Evolutionary conservation across 2,797 vertebrate genomes (phyloP).

Genomic region (Tangara arthus): DNA sequence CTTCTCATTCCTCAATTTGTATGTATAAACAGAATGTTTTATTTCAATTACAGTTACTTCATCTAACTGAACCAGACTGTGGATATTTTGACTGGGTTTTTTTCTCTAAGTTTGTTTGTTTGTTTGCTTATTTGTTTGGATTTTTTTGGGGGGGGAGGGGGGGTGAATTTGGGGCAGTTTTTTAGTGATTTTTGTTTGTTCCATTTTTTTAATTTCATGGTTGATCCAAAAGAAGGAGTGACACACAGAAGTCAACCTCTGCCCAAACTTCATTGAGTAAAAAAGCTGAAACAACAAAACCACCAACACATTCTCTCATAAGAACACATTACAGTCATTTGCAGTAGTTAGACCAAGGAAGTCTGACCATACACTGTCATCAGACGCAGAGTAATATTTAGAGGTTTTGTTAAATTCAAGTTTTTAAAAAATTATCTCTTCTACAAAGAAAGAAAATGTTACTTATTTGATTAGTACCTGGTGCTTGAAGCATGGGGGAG

Average conservation of each 20-base stretch:
- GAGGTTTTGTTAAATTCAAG: neutral
- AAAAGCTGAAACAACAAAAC: neutral
- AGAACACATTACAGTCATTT: neutral
- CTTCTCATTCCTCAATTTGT: neutral
- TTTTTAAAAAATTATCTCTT: neutral
- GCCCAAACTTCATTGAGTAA: neutral
- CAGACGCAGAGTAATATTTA: neutral
- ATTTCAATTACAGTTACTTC: neutral
- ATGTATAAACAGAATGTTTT: neutral
- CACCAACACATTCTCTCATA: neutral
- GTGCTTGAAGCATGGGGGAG: neutral
- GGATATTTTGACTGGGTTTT: neutral
- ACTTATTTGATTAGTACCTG: neutral
- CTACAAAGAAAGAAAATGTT: neutral
- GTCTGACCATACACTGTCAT: neutral
- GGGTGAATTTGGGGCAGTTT: fast-evolving
- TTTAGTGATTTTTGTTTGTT: neutral
- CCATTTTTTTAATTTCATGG: neutral
- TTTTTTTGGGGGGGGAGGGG: fast-evolving
- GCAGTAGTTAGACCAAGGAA: neutral
- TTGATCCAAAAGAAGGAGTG: neutral
- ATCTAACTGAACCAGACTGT: neutral
- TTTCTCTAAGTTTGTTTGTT: neutral
- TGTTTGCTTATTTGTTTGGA: neutral
- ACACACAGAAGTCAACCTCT: neutral